Base-by-base conservation (phyloP, 1,140 invertebrate genomes). In the Drosophila ambigua region DNA sequence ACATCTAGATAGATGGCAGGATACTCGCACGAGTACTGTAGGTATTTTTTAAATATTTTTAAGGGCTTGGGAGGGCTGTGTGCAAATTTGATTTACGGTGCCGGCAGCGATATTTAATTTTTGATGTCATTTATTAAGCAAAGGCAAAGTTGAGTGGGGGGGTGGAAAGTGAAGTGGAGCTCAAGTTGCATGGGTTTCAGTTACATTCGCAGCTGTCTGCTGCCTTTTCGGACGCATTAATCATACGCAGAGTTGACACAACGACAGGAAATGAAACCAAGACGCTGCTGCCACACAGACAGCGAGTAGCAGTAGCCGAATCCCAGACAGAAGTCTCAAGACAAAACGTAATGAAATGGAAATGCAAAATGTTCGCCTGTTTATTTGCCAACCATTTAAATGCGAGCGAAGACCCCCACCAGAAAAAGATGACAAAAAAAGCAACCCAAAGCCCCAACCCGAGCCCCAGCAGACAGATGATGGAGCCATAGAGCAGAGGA, bases 381-480 rank as follows among this genome's bases (percentile, higher is more conserved):
- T 87, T 88, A 88, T 87, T 87, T 87, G 83, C 78, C 74, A 78
- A 87, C 64, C 82, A 87, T 88, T 88, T 88, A 87, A 79, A 85
- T 85, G 81, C 81, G 50, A 87, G 68, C 4, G 45, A 53, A 59
- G 44, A 73, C 52, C 35, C 35, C 35, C 31, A 28, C 20, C 5
- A 7, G 20, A 24, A 11, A 31, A 13, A 13, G 13, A 4, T 13
- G 28, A 52, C 6, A 16, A 8, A 46, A 39, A 41, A 24, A 26
- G 4, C 24, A 35, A 45, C 26, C 26, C 26, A 51, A 28, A 58
- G 23, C 23, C 23, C 23, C 1, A 24, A 0, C 23, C 23, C 23
- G 23, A 24, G 53, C 20, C 23, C 57, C 28, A 35, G 39, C 43
- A 54, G 50, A 76, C 72, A 57, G 58, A 60, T 44, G 61, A 46